Percentiles rank a stretch among this genome's conserved stretches.
phyloP scores from a whole-genome alignment of 2,113 vertebrate genomes.

The Synodontis membranacea region DNA sequence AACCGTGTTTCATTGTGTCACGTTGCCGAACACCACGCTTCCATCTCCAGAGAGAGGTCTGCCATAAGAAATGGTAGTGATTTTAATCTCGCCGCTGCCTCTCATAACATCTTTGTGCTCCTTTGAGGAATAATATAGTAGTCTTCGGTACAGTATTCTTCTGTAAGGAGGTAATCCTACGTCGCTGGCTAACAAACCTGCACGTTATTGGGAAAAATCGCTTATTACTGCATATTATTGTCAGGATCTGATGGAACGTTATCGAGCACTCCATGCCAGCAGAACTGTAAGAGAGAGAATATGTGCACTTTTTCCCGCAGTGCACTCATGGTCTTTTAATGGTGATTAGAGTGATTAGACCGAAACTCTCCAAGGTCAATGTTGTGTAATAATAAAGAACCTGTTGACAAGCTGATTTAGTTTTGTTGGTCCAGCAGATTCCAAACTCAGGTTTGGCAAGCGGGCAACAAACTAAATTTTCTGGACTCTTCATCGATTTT shows the following conservation, averaged over 20 bases:
- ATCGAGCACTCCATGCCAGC: conserved; percentile 1
- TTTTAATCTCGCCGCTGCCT: conserved; percentile 45
- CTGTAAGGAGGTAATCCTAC: conserved; percentile 51
- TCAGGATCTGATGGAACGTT: neutral
- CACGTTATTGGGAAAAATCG: conserved; percentile 44
- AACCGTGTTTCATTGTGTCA: conserved; percentile 51
- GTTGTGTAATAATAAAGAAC: conserved; percentile 47
- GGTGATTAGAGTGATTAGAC: conserved; percentile 52
- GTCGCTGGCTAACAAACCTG: conserved; percentile 53
- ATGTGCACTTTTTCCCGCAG: neutral
- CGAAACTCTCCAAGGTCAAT: conserved; percentile 52
- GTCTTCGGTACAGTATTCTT: conserved; percentile 58
- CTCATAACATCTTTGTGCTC: conserved; percentile 55
- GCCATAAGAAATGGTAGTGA: conserved; percentile 57
- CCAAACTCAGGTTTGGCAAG: conserved; percentile 53
- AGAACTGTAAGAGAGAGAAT: neutral
- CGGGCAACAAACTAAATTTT: conserved; percentile 58
- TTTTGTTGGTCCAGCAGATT: conserved; percentile 53
- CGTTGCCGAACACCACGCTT: conserved; percentile 62
- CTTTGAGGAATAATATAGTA: conserved; percentile 56
- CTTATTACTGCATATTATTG: conserved; percentile 39
- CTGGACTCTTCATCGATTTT: conserved; percentile 61
- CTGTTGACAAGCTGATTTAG: conserved; percentile 61
- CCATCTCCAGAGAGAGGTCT: conserved; percentile 60
- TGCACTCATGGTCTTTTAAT: conserved; percentile 35